phyloP scores from a whole-genome alignment of 37 sponge, comb jelly and placozoan species.

The Mnemiopsis leidyi region DNA sequence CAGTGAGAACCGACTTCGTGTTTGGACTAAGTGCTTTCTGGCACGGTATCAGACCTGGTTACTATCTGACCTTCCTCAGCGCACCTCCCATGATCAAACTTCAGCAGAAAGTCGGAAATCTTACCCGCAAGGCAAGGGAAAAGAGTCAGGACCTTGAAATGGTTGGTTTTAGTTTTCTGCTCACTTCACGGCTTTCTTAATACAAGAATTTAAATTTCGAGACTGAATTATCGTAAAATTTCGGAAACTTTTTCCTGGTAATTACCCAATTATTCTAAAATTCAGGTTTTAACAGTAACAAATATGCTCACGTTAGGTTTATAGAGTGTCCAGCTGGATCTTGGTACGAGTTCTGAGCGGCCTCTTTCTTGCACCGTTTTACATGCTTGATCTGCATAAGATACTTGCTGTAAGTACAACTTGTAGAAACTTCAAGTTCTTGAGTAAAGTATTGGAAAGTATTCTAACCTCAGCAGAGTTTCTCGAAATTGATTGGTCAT shows the following conservation, averaged over 20 bases:
- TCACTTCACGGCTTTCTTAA: too few species aligned
- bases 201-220: too few species aligned
- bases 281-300: too few species aligned
- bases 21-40: constrained; percentile 63
- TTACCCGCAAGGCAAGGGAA: constrained; percentile 13
- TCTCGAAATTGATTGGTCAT: too few species aligned
- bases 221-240: too few species aligned
- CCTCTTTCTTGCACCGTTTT: constrained; percentile 12
- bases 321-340: background rate
- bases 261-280: too few species aligned
- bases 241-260: too few species aligned
- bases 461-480: too few species aligned
- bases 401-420: constrained; percentile 16
- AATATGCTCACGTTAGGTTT: constrained; percentile 28
- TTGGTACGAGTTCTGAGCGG: background rate
- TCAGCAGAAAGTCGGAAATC: constrained; percentile 53
- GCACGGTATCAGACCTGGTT: constrained; percentile 51
- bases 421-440: too few species aligned
- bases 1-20: constrained; percentile 53
- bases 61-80: constrained; percentile 61
- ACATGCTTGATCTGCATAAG: constrained; percentile 24
- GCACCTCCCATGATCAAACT: constrained; percentile 51
- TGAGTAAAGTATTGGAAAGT: too few species aligned
- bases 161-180: too few species aligned
- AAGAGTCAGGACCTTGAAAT: background rate